Percentiles rank a stretch among this genome's conserved stretches.
Evolutionary conservation across 2,113 vertebrate genomes (phyloP).

Genomic region (Stigmatopora nigra): DNA sequence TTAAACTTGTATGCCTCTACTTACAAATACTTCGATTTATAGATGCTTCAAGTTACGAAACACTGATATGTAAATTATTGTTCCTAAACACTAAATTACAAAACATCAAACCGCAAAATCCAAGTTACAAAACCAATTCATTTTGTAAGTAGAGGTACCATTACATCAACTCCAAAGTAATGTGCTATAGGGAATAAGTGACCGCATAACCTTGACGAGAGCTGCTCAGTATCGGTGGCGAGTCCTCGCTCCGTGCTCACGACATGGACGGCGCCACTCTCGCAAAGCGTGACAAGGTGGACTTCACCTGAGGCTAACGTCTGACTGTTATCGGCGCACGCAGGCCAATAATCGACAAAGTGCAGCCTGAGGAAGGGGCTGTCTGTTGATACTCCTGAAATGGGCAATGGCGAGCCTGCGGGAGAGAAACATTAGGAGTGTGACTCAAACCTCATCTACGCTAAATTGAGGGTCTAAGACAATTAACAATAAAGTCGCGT

Average conservation of each 20-base stretch:
- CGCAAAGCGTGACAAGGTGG: constrained; percentile 69
- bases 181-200: background rate
- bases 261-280: constrained; percentile 67
- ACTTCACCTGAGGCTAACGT: constrained; percentile 31
- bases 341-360: constrained; percentile 60
- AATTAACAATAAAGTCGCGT: background rate
- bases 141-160: too few species aligned
- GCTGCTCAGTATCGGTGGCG: constrained; percentile 33
- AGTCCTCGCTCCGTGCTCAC: constrained; percentile 43
- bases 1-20: too few species aligned
- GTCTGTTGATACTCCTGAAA: constrained; percentile 60
- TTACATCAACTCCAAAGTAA: too few species aligned
- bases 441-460: background rate
- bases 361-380: constrained; percentile 62
- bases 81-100: too few species aligned
- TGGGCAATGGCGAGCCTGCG: constrained; percentile 70
- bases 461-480: background rate
- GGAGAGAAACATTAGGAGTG: constrained; percentile 4
- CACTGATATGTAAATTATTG: too few species aligned
- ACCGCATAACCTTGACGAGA: constrained; percentile 67
- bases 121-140: too few species aligned
- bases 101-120: too few species aligned
- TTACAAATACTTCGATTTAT: too few species aligned
- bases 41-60: too few species aligned
- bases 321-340: constrained; percentile 11